Evolutionary conservation across 2,888 invertebrate genomes (phyloP), one percentile per base, ranked within the genome.

Genomic region (Agrotis exclamationis): DNA sequence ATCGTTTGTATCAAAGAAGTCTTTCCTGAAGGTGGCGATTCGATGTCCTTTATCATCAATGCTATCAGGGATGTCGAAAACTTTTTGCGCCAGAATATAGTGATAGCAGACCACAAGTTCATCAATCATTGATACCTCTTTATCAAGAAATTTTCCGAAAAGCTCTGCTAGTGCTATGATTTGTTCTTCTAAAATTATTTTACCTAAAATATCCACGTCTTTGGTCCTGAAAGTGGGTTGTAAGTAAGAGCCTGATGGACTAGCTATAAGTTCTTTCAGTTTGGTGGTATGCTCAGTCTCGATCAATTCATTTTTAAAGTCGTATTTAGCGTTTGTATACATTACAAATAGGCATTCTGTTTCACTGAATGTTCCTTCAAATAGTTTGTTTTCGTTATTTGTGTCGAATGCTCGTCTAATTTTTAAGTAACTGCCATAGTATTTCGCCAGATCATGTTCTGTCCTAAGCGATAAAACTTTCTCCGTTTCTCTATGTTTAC

Each of bases 341-440:
- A 24, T 24, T 18, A 53, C 9, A 53, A 53, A 53, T 18, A 53
- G 53, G 53, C 53, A 53, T 53, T 53, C 53, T 53, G 53, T 53
- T 18, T 53, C 24, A 13, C 24, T 53, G 3, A 53, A 53, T 7
- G 53, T 3, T 24, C 24, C 53, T 53, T 1, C 24, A 3, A 53
- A 24, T 9, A 53, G 9, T 9, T 16, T 18, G 18, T 18, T 20
- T 24, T 53, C 5, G 9, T 24, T 18, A 18, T 54, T 18, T 11
- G 18, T 18, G 53, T 11, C 18, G 24, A 54, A 54, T 54, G 24
- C 53, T 54, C 24, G 24, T 54, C 18, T 54, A 28, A 54, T 28
- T 54, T 24, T 54, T 28, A 54, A 18, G 24, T 54, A 54, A 54
- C 53, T 54, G 9, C 3, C 0, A 54, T 18, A 54, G 18, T 6